phyloP scores from a whole-genome alignment of 2,797 vertebrate species.

The Scyliorhinus canicula region DNA sequence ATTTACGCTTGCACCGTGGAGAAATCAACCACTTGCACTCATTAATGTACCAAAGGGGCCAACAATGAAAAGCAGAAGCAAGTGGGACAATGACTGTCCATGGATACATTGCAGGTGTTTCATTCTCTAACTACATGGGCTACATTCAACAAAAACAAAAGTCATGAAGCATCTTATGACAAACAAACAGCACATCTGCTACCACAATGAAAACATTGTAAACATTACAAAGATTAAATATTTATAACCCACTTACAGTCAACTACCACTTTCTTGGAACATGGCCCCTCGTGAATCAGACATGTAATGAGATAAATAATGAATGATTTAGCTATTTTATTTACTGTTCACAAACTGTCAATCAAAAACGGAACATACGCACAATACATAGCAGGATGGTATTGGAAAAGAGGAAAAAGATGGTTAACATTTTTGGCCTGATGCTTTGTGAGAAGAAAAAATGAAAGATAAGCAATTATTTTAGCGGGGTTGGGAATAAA shows the following conservation, averaged over 20 bases:
- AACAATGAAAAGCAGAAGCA: neutral
- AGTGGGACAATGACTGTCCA: neutral
- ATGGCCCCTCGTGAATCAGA: conserved; percentile 14
- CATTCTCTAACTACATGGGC: neutral
- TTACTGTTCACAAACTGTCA: neutral
- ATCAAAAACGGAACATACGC: neutral
- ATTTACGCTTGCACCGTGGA: neutral
- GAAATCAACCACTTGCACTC: neutral
- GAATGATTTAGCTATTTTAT: conserved; percentile 9
- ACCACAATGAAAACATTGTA: conserved; percentile 23
- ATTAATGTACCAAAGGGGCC: neutral
- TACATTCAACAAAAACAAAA: neutral
- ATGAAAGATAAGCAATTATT: neutral
- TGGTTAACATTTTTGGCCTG: neutral
- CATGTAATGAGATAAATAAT: neutral
- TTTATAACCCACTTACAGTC: conserved; percentile 21
- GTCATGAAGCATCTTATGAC: conserved; percentile 32
- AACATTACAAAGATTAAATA: conserved; percentile 22
- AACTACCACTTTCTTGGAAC: neutral
- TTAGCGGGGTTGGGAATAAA: neutral
- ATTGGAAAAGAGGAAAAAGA: neutral
- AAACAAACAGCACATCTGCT: conserved; percentile 27
- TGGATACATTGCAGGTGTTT: neutral
- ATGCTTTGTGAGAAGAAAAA: neutral
- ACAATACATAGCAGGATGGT: neutral